phyloP scores from a whole-genome alignment of 2,888 invertebrate species.

The Cepaea hortensis region DNA sequence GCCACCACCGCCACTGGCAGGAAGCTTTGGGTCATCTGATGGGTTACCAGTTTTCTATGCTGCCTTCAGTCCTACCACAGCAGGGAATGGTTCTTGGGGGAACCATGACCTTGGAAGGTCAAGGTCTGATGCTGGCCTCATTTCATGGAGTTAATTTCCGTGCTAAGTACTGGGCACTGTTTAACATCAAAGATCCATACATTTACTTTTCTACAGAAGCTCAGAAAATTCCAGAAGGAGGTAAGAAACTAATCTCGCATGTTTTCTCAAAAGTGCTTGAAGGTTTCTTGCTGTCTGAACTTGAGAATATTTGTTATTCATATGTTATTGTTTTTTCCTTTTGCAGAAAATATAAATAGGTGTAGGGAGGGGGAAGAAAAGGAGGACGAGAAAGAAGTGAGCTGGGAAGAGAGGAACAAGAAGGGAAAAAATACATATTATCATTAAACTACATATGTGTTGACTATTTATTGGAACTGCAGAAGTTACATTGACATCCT shows the following conservation, averaged over 20 bases:
- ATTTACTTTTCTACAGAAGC: constrained; percentile 79
- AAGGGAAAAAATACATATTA: too few species aligned
- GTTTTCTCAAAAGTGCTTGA: neutral
- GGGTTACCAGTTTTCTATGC: constrained; percentile 84
- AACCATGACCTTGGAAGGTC: constrained; percentile 82
- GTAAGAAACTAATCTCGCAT: constrained; percentile 55
- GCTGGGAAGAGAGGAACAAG: too few species aligned
- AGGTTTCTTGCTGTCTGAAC: too few species aligned
- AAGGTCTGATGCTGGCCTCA: constrained; percentile 94
- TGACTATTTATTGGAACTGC: too few species aligned
- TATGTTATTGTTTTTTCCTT: neutral
- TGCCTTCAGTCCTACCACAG: constrained; percentile 76
- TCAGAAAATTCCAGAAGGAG: constrained; percentile 81
- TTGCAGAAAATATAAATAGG: neutral
- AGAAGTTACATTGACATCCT: too few species aligned
- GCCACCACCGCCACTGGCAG: constrained; percentile 96
- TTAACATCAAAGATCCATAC: constrained; percentile 90
- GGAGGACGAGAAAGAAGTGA: too few species aligned
- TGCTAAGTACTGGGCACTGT: constrained; percentile 95
- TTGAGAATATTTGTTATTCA: too few species aligned
- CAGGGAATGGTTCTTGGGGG: constrained; percentile 89
- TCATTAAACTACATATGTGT: too few species aligned
- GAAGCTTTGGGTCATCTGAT: constrained; percentile 88
- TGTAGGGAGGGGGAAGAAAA: too few species aligned
- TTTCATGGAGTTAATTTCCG: constrained; percentile 98